Evolutionary conservation across 2,113 vertebrate species (phyloP).

Genomic region (Maccullochella peelii): DNA sequence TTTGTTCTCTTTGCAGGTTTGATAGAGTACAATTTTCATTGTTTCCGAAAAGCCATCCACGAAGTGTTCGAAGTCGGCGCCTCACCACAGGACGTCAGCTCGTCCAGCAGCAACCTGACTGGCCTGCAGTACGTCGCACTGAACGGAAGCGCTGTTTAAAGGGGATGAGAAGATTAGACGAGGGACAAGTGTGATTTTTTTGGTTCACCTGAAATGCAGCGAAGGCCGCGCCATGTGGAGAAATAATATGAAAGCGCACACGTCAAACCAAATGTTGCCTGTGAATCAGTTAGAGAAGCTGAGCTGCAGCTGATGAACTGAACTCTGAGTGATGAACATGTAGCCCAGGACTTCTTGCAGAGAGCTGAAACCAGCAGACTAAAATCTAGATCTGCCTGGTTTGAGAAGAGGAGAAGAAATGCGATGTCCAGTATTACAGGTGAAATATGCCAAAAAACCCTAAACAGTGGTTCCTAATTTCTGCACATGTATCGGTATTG

Average conservation of each 20-base stretch:
- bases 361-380: neutral
- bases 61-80: constrained; percentile 96
- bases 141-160: constrained; percentile 60
- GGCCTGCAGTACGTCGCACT: constrained; percentile 40
- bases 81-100: constrained; percentile 83
- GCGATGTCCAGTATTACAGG: neutral
- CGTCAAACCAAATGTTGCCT: neutral
- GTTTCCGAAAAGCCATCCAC: constrained; percentile 98
- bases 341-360: no score
- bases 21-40: constrained; percentile 99
- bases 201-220: neutral
- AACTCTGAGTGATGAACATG: neutral
- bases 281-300: constrained; percentile 1
- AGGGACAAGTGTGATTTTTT: rapidly evolving
- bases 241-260: neutral
- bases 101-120: constrained; percentile 73
- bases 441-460: neutral
- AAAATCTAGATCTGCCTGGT: neutral
- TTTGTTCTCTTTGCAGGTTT: constrained; percentile 85
- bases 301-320: constrained; percentile 16
- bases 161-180: neutral
- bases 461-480: neutral
- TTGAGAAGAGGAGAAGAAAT: no score
- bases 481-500: neutral
- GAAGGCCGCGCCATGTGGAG: neutral